Conservation (phyloP, 2,888 invertebrate genomes). For the Pammene aurita region DNA sequence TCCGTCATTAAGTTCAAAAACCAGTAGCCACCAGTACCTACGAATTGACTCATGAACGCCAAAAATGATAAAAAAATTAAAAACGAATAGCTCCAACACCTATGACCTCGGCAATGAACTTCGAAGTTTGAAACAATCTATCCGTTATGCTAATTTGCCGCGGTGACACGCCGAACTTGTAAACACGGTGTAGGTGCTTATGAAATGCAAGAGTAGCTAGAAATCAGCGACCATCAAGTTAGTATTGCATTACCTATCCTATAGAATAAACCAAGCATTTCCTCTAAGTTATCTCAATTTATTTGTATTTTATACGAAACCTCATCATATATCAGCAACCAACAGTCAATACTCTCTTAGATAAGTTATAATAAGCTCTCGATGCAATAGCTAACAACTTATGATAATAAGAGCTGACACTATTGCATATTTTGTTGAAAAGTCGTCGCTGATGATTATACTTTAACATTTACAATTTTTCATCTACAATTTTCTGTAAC, state of each 20-base stretch:
- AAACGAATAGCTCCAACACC: conserved; percentile 1
- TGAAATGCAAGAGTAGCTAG: conserved; percentile 37
- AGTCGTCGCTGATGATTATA: conserved; percentile 25
- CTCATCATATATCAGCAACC: conserved; percentile 7
- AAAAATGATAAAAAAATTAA: not conserved
- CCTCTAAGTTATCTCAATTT: conserved; percentile 18
- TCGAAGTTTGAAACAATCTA: conserved; percentile 19
- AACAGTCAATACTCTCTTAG: conserved; percentile 13
- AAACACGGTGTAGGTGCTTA: conserved; percentile 26
- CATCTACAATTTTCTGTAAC: conserved; percentile 24
- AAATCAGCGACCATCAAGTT: conserved; percentile 13
- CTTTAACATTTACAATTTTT: conserved; percentile 33
- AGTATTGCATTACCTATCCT: conserved; percentile 22
- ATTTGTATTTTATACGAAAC: conserved; percentile 20
- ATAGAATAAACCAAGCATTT: conserved; percentile 14
- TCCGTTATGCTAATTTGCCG: conserved; percentile 31
- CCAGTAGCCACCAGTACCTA: too few relatives aligned
- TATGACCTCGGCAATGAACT: conserved; percentile 25
- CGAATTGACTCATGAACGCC: too few relatives aligned
- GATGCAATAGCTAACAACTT: conserved; percentile 26
- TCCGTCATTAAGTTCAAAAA: too few relatives aligned
- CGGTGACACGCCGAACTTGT: conserved; percentile 19
- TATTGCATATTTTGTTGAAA: conserved; percentile 24
- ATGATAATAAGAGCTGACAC: conserved; percentile 29
- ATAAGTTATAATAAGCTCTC: conserved; percentile 20